Conservation (phyloP, 2,113 vertebrate species). For the Micronycteris hirsuta region DNA sequence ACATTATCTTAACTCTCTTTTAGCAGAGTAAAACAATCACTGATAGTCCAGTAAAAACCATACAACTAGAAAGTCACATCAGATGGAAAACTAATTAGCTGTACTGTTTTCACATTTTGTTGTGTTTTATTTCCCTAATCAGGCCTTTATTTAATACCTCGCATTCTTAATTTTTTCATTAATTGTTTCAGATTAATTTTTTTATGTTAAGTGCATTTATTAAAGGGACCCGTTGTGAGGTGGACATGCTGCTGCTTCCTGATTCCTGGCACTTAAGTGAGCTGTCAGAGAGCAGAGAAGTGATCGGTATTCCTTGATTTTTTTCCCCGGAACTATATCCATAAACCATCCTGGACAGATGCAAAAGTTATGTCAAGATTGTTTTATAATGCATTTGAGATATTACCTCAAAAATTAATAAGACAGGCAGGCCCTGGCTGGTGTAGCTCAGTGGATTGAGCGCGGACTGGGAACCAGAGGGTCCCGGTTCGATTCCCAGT, state of each 20-base stretch:
- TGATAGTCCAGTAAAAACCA: conserved; percentile 50
- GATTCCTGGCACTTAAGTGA: conserved; percentile 58
- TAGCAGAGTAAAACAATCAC: conserved; percentile 39
- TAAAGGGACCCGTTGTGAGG: conserved; percentile 34
- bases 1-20: conserved; percentile 29
- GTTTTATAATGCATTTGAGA: conserved; percentile 36
- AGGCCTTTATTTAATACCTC: conserved; percentile 63
- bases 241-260: conserved; percentile 57
- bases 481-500: too few species aligned
- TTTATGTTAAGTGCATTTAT: conserved; percentile 56
- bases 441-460: too few species aligned
- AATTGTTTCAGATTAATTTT: conserved; percentile 69
- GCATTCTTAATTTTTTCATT: conserved; percentile 62
- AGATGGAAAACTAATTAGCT: conserved; percentile 59
- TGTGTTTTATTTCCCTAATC: conserved; percentile 47
- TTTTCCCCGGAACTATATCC: background rate
- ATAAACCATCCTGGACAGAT: conserved; percentile 18
- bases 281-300: background rate
- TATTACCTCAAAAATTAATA: conserved; percentile 51
- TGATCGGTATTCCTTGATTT: conserved; percentile 62
- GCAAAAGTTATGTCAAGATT: conserved; percentile 13
- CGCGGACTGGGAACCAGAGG: too few species aligned
- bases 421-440: too few species aligned
- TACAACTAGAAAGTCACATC: conserved; percentile 13
- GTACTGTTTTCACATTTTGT: conserved; percentile 33